These are phyloP conservation scores for Onthophagus sagittarius DNA, from an alignment of 2,888 invertebrate species.

Conservation along the genomic window DNA sequence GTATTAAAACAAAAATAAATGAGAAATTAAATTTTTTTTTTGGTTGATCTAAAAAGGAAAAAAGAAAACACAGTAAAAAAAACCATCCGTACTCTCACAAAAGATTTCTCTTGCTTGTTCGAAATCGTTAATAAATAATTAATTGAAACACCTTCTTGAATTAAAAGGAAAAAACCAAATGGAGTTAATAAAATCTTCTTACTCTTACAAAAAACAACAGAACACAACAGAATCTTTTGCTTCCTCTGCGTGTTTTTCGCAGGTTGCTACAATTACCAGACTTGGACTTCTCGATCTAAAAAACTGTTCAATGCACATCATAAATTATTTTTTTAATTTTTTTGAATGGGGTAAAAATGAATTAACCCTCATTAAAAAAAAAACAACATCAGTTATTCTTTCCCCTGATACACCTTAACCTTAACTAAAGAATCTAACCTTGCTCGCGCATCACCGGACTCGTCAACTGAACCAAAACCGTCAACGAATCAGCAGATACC, in stretches of 20 bases:
- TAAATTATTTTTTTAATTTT: neutral
- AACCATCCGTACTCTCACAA: neutral
- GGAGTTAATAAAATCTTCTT: neutral
- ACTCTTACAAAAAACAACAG: neutral
- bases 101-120: neutral
- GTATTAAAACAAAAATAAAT: neutral
- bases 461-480: conserved; percentile 85
- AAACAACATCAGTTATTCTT: conserved; percentile 32
- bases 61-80: neutral
- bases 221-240: conserved; percentile 23
- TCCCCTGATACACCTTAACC: conserved; percentile 23
- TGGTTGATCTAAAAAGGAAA: neutral
- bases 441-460: conserved; percentile 90
- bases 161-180: too few species aligned
- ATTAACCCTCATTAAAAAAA: conserved; percentile 41
- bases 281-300: conserved; percentile 3
- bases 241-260: neutral
- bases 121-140: too few species aligned
- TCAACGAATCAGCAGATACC: conserved; percentile 73
- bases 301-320: conserved; percentile 10
- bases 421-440: conserved; percentile 45
- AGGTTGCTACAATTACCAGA: conserved; percentile 10
- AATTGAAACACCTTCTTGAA: too few species aligned
- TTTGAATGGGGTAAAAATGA: conserved; percentile 5
- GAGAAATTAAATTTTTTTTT: neutral